Evolutionary conservation across 2,888 invertebrate genomes (phyloP).

Genomic region (Xestia xanthographa): DNA sequence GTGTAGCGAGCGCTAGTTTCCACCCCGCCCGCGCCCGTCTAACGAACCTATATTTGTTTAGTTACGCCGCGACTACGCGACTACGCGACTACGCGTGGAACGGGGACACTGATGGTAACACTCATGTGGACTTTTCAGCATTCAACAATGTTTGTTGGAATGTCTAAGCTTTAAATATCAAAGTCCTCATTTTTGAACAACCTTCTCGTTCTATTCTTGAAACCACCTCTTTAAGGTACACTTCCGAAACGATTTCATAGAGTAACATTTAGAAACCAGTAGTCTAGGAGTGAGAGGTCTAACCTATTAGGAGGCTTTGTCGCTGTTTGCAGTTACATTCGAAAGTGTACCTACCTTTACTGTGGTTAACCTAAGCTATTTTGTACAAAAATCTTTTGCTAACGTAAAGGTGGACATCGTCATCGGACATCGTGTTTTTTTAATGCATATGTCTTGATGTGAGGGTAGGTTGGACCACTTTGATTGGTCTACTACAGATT

Average conservation of each 20-base stretch:
- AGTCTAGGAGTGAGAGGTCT: not conserved
- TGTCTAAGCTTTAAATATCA: not conserved
- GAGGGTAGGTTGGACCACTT: not conserved
- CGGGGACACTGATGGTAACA: slow-evolving; percentile 22
- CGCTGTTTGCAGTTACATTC: not conserved
- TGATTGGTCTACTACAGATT: not conserved
- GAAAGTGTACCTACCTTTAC: not conserved
- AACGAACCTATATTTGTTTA: slow-evolving; percentile 36
- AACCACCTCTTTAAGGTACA: not conserved
- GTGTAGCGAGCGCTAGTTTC: slow-evolving; percentile 10
- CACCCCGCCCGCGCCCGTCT: slow-evolving; percentile 1
- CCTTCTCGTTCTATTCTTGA: not conserved
- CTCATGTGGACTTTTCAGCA: not conserved
- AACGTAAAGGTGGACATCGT: not conserved
- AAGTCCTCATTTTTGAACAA: not conserved
- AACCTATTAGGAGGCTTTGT: not conserved
- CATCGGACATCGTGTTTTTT: not conserved
- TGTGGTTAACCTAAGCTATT: not conserved
- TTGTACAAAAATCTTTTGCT: not conserved
- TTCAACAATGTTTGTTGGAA: not conserved
- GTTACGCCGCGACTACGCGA: slow-evolving; percentile 3
- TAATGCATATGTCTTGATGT: not conserved
- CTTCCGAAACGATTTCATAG: not conserved
- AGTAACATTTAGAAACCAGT: not conserved
- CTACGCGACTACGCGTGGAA: slow-evolving; percentile 17